These are phyloP conservation scores for Galagoides demidoff DNA, from an alignment of 2,797 vertebrate genomes.

Conservation along the genomic window DNA sequence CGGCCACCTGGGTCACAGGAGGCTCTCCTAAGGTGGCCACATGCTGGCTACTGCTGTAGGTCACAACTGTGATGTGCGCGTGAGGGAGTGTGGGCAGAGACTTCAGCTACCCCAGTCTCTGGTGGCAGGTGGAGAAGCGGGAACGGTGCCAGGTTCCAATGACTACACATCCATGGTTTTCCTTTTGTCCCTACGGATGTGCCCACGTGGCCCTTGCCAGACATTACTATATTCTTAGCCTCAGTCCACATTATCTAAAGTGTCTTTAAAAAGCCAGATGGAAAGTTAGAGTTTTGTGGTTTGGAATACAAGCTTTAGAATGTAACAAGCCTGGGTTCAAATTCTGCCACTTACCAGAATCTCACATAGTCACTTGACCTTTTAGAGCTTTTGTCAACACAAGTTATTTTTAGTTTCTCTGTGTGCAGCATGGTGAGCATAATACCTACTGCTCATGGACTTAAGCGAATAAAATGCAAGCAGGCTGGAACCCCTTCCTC, in stretches of 20 bases:
- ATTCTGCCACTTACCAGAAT: not conserved
- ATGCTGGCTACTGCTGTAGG: accelerated
- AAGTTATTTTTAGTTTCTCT: conserved; percentile 1
- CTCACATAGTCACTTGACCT: not conserved
- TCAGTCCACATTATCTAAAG: not conserved
- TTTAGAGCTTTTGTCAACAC: not conserved
- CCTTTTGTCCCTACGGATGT: not conserved
- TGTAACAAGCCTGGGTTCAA: not conserved
- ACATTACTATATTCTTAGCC: not conserved
- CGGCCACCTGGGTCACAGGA: not conserved
- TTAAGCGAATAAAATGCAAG: not conserved
- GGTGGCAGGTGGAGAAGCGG: not conserved
- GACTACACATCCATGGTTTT: not conserved
- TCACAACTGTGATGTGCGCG: accelerated
- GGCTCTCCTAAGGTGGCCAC: not conserved
- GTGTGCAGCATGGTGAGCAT: not conserved
- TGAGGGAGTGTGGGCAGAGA: not conserved
- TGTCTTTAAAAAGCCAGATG: not conserved
- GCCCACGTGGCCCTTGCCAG: not conserved
- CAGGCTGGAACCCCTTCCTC: not conserved
- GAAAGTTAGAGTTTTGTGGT: not conserved
- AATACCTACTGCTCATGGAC: accelerated
- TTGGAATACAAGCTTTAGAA: not conserved
- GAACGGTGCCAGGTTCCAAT: not conserved
- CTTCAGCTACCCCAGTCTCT: not conserved